Conservation (phyloP, 2,113 vertebrate species). For the Synodontis membranacea region DNA sequence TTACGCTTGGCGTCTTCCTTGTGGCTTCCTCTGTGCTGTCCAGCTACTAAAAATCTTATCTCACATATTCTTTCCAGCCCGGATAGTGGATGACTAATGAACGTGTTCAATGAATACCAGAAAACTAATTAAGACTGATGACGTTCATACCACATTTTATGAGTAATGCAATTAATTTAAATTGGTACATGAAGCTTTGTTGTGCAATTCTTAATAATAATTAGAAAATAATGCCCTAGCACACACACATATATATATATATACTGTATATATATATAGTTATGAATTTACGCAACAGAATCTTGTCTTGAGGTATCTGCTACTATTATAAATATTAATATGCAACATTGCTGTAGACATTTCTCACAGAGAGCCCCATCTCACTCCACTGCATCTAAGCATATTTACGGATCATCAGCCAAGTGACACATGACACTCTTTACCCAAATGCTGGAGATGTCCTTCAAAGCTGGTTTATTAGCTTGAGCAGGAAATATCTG, state of each 20-base stretch:
- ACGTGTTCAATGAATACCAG: neutral
- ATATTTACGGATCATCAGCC: neutral
- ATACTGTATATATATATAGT: too few relatives aligned
- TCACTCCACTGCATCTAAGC: neutral
- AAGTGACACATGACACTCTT: slow-evolving; percentile 26
- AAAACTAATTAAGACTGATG: slow-evolving; percentile 17
- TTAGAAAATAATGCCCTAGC: neutral
- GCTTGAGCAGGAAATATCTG: slow-evolving; percentile 10
- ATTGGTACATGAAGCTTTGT: slow-evolving; percentile 1
- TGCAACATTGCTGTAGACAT: neutral
- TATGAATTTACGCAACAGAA: neutral
- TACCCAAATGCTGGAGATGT: slow-evolving; percentile 10
- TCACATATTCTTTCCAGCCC: neutral
- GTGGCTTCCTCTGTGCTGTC: neutral
- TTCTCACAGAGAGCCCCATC: neutral
- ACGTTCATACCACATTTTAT: neutral
- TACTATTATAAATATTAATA: neutral
- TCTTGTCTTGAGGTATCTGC: neutral
- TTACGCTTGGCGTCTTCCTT: neutral
- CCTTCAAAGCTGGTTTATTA: slow-evolving; percentile 13
- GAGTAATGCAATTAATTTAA: neutral
- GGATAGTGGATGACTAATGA: slow-evolving; percentile 6
- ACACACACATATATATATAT: too few relatives aligned
- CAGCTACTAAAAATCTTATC: neutral
- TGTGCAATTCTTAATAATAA: slow-evolving; percentile 17